phyloP scores from a whole-genome alignment of 2,888 invertebrate genomes.

The Helobdella robusta region DNA sequence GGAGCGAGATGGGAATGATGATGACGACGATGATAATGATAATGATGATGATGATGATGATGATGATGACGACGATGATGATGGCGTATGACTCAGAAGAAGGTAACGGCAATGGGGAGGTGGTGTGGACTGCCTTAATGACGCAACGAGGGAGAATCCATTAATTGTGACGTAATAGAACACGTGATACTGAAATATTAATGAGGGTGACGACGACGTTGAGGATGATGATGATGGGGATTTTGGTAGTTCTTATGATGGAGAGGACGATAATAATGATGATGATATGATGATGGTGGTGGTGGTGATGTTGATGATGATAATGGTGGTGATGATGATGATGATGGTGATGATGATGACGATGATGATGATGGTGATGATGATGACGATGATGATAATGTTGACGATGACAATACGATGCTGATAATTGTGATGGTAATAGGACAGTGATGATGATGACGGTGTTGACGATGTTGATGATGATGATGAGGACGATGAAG shows the following conservation, averaged over 20 bases:
- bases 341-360: slow-evolving; percentile 27
- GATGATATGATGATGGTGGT: slow-evolving; percentile 22
- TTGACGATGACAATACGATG: slow-evolving; percentile 17
- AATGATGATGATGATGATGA: slow-evolving; percentile 16
- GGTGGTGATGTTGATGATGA: slow-evolving; percentile 24
- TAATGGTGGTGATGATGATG: slow-evolving; percentile 21
- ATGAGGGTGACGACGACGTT: too few relatives aligned
- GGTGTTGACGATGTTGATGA: neutral
- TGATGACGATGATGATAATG: slow-evolving; percentile 22
- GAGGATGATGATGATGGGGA: too few relatives aligned
- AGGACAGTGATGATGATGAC: slow-evolving; percentile 8
- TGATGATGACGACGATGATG: neutral
- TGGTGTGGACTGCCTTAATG: too few relatives aligned
- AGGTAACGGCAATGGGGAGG: slow-evolving; percentile 7
- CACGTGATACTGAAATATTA: neutral
- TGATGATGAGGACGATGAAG: too few relatives aligned
- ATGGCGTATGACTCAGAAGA: neutral
- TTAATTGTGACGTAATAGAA: slow-evolving; percentile 4
- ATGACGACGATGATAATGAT: slow-evolving; percentile 19
- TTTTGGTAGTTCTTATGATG: too few relatives aligned
- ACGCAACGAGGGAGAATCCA: too few relatives aligned
- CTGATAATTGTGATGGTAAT: neutral
- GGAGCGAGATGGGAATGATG: slow-evolving; percentile 1
- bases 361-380: slow-evolving; percentile 25
- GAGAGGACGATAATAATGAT: neutral